Evolutionary conservation across 1,140 invertebrate species (phyloP).

Genomic region (Drosophila suzukii): DNA sequence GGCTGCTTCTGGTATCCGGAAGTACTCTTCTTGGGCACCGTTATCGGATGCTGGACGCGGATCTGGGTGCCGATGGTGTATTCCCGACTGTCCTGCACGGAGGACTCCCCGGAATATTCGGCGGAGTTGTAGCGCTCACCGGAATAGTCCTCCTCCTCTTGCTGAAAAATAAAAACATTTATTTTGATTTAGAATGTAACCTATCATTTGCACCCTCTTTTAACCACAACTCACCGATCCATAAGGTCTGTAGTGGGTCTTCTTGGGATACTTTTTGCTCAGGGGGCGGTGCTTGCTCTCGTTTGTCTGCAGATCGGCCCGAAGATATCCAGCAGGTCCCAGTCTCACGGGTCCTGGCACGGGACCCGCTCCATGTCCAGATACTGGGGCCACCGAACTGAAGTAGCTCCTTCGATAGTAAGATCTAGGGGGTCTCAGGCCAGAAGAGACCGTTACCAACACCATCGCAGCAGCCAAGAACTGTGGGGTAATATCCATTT

Average conservation of each 20-base stretch:
- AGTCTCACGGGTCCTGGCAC: slow-evolving; percentile 57
- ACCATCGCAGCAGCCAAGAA: slow-evolving; percentile 51
- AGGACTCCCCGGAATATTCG: slow-evolving; percentile 67
- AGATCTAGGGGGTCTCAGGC: slow-evolving; percentile 52
- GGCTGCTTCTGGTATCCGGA: slow-evolving; percentile 48
- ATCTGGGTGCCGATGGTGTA: slow-evolving; percentile 81
- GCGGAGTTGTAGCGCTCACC: slow-evolving; percentile 66
- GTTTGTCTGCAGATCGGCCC: slow-evolving; percentile 65
- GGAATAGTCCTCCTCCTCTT: slow-evolving; percentile 78
- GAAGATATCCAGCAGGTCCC: slow-evolving; percentile 43
- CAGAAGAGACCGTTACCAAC: slow-evolving; percentile 28
- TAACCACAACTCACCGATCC: slow-evolving; percentile 59
- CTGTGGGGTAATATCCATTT: slow-evolving; percentile 22
- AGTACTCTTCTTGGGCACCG: slow-evolving; percentile 66
- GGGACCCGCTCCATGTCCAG: slow-evolving; percentile 20
- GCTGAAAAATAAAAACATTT: neutral
- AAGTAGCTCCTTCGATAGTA: slow-evolving; percentile 67
- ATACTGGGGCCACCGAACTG: slow-evolving; percentile 30
- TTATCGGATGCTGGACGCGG: slow-evolving; percentile 79
- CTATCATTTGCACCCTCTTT: neutral
- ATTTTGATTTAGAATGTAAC: too few species aligned
- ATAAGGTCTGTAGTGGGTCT: slow-evolving; percentile 64
- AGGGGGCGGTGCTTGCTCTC: slow-evolving; percentile 73
- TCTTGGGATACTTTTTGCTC: slow-evolving; percentile 71
- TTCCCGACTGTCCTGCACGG: slow-evolving; percentile 68